These are phyloP conservation scores for Mimas tiliae DNA, from an alignment of 2,888 invertebrate species.

Conservation along the genomic window DNA sequence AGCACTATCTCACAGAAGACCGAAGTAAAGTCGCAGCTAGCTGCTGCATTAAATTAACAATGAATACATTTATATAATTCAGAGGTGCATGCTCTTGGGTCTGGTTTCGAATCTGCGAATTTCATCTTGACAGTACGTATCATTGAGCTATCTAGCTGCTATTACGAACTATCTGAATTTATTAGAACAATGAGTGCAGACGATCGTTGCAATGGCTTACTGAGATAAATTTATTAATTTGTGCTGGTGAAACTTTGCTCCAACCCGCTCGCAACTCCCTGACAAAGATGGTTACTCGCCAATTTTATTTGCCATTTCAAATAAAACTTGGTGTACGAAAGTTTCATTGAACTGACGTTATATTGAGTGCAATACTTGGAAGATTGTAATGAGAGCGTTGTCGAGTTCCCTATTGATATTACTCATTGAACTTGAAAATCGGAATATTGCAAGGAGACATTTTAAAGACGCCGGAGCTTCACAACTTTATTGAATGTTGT, in stretches of 20 bases:
- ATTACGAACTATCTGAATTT: slow-evolving; percentile 18
- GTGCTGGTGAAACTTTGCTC: slow-evolving; percentile 13
- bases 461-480: slow-evolving; percentile 7
- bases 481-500: slow-evolving; percentile 17
- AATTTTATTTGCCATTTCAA: slow-evolving; percentile 19
- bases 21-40: too few relatives aligned
- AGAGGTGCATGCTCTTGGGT: too few relatives aligned
- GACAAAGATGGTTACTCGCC: slow-evolving; percentile 23
- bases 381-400: slow-evolving; percentile 20
- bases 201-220: slow-evolving; percentile 3
- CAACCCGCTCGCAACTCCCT: slow-evolving; percentile 6
- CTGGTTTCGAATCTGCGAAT: too few relatives aligned
- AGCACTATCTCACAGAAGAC: too few relatives aligned
- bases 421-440: slow-evolving; percentile 24
- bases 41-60: too few relatives aligned
- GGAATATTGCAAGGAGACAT: slow-evolving; percentile 20
- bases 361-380: slow-evolving; percentile 24
- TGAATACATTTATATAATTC: too few relatives aligned
- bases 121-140: too few relatives aligned
- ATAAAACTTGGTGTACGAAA: slow-evolving; percentile 22
- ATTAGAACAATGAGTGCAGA: slow-evolving; percentile 17
- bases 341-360: slow-evolving; percentile 16
- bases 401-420: slow-evolving; percentile 7
- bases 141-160: too few relatives aligned
- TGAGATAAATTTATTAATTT: slow-evolving; percentile 23